Conservation (phyloP, 1,140 invertebrate genomes). For the honey bee (Apis mellifera) region DNA sequence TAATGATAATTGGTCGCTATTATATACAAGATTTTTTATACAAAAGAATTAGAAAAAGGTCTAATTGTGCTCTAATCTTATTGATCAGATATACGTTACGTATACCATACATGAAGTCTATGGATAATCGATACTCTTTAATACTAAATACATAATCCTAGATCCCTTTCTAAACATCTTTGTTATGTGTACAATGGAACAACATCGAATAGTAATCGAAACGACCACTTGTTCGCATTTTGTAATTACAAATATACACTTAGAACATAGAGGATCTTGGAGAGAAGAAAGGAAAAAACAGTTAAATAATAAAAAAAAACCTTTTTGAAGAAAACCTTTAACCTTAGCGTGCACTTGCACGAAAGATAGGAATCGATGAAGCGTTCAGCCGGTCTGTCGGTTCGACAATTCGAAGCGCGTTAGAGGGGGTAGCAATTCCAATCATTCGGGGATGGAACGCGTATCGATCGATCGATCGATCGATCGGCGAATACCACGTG, state of each 20-base stretch:
- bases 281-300: no score
- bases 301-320: no score
- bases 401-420: conserved; percentile 2
- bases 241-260: neutral
- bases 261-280: neutral
- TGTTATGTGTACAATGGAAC: no score
- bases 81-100: no score
- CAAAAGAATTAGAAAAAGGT: neutral
- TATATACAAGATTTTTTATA: neutral
- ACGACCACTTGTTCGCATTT: neutral
- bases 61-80: no score
- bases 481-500: conserved; percentile 59
- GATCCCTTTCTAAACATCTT: no score
- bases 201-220: no score
- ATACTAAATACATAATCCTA: no score
- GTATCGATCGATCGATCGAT: conserved; percentile 60
- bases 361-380: conserved; percentile 9
- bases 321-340: neutral
- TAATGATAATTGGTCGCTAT: neutral
- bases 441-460: conserved; percentile 47
- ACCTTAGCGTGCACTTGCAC: neutral
- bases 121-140: no score
- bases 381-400: neutral
- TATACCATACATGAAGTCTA: no score
- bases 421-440: conserved; percentile 48